Percentiles rank a stretch among this genome's conserved stretches.
These are phyloP conservation scores for Pedionomus torquatus DNA, from an alignment of 2,113 vertebrate species.

Conservation along the genomic window DNA sequence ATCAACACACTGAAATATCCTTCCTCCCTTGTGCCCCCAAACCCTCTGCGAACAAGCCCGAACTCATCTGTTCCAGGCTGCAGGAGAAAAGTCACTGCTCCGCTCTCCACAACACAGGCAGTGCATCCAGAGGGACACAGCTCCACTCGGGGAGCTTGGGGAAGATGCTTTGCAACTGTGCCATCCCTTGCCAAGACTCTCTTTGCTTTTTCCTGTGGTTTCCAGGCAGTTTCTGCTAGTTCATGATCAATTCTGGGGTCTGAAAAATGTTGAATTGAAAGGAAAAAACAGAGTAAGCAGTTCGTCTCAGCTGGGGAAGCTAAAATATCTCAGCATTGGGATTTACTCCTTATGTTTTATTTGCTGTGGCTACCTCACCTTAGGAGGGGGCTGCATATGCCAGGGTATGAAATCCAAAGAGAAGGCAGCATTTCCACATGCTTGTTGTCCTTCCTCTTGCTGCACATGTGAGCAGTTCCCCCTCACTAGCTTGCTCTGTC, in stretches of 20 bases:
- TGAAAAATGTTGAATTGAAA: background rate
- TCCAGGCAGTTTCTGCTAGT: background rate
- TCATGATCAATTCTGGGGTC: background rate
- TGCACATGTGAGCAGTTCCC: background rate
- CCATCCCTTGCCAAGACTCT: background rate
- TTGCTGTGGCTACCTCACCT: background rate
- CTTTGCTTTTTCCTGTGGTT: background rate
- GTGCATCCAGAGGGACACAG: background rate
- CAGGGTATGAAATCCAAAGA: background rate
- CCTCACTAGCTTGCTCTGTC: background rate
- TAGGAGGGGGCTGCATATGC: background rate
- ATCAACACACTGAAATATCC: background rate
- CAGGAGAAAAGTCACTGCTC: background rate
- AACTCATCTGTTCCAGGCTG: background rate
- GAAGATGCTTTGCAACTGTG: background rate
- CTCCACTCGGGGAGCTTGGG: background rate
- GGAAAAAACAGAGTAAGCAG: background rate
- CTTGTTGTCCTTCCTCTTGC: background rate
- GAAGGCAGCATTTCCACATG: background rate
- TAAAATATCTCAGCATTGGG: background rate
- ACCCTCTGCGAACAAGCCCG: background rate
- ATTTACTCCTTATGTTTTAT: background rate
- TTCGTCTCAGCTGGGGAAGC: background rate
- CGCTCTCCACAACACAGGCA: accelerated
- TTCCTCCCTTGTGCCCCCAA: background rate